Conservation (phyloP, 1,140 invertebrate genomes). For the Leptinotarsa undecemlineata region DNA sequence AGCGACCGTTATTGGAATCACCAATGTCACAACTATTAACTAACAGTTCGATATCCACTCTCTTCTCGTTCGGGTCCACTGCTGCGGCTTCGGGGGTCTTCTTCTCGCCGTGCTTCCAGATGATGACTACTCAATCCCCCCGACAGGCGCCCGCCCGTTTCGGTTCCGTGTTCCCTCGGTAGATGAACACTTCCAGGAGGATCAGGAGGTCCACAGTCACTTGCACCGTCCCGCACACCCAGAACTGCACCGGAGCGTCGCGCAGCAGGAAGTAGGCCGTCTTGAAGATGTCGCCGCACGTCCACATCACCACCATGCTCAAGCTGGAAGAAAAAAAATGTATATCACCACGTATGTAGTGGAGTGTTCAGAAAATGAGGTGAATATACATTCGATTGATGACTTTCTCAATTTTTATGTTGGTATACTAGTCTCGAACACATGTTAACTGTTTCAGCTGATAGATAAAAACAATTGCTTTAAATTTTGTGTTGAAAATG, state of each 20-base stretch:
- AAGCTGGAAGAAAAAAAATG: constrained; percentile 65
- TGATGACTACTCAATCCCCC: constrained; percentile 64
- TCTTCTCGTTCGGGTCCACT: constrained; percentile 25
- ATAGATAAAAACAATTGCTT: too few relatives aligned
- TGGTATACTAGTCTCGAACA: too few relatives aligned
- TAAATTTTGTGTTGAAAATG: too few relatives aligned
- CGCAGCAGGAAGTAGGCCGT: constrained; percentile 93
- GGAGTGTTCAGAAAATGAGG: too few relatives aligned
- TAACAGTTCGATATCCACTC: constrained; percentile 14
- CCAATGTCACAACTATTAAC: constrained; percentile 14
- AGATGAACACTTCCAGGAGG: constrained; percentile 66
- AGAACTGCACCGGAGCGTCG: constrained; percentile 91
- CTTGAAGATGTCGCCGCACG: constrained; percentile 93
- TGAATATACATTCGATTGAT: too few relatives aligned
- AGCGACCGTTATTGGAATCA: neutral
- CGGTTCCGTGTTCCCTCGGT: constrained; percentile 65
- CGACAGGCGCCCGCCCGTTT: constrained; percentile 58
- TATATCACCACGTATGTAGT: too few relatives aligned
- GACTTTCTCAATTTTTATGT: too few relatives aligned
- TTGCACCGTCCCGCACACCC: constrained; percentile 92
- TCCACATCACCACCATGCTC: constrained; percentile 97
- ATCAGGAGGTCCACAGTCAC: constrained; percentile 65
- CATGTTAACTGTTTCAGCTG: too few relatives aligned
- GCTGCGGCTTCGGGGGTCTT: constrained; percentile 26
- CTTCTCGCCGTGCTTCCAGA: constrained; percentile 51